A percentile compares a stretch with the other conserved stretches of the same genome.
Conservation (phyloP, 1,140 invertebrate genomes). For the Mamestra configurata region DNA sequence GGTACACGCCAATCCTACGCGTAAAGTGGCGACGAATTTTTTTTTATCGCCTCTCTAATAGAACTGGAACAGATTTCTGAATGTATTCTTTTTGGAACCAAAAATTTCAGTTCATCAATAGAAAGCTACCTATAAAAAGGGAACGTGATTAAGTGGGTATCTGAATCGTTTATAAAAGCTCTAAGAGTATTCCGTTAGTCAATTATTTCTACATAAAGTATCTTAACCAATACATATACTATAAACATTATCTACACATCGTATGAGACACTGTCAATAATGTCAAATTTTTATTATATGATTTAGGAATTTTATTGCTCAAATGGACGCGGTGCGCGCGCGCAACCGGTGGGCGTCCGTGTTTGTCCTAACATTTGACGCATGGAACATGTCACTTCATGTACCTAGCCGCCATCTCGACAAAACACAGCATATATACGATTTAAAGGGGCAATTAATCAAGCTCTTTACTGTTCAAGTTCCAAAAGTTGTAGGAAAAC, state of each 20-base stretch:
- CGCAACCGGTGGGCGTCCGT: slow-evolving; percentile 55
- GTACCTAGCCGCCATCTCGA: not conserved
- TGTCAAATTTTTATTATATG: slow-evolving; percentile 75
- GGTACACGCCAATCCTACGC: no score
- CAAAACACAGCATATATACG: slow-evolving; percentile 40
- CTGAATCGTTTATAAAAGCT: no score
- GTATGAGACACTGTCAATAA: slow-evolving; percentile 68
- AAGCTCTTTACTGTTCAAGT: slow-evolving; percentile 60
- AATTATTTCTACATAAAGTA: no score
- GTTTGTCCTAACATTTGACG: slow-evolving; percentile 31
- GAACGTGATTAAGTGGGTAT: no score
- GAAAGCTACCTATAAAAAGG: no score
- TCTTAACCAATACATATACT: slow-evolving; percentile 48
- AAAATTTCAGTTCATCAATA: no score
- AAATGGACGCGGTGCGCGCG: slow-evolving; percentile 57
- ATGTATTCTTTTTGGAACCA: no score
- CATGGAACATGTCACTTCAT: slow-evolving; percentile 46
- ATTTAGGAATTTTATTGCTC: slow-evolving; percentile 70
- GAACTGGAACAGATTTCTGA: no score
- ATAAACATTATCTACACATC: slow-evolving; percentile 38
- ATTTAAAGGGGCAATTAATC: slow-evolving; percentile 61
- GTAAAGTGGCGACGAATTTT: no score
- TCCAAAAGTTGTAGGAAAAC: slow-evolving; percentile 29
- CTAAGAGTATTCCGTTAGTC: no score
- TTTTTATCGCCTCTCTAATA: no score